Evolutionary conservation across 2,113 vertebrate species (phyloP), one percentile per base, ranked within the genome.

Genomic region (Panurus biarmicus): DNA sequence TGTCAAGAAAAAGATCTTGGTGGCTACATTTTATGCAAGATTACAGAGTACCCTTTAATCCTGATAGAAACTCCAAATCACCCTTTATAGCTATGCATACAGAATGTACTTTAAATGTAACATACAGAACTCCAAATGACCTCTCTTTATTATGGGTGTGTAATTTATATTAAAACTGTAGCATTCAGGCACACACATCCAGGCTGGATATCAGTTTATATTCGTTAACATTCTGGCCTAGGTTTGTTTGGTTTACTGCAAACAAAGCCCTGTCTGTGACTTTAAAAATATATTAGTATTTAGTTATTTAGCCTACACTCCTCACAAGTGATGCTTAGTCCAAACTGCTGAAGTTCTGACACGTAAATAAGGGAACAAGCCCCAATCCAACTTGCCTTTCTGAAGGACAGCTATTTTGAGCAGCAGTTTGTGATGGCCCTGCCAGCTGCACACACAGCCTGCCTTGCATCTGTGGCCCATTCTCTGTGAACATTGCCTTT

Each of bases 381-480:
- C 36, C 29, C 50, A 60, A 1, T 28, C 17, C 38, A 76, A 50
- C 60, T 26, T 91, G 95, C 94, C 94, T 95, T 97, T 95, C 67
- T 61, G 8, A 87, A 91, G 91, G 91, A 93, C 89, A 96, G 95
- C 48, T 91, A 85, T 94, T 94, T 87, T 94, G 85, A 61, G 71
- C 51, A 66, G 60, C 48, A 48, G 94, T 91, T 45, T 80, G 72
- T 16, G 69, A 73, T n/a, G 77, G 91, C 76, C 14, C 40, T 80
- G 94, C 95, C 96, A 96, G 94, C 75, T 83, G 95, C 58, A 71
- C 94, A 80, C 96, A 77, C 40, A 85, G 95, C 74, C 96, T 93
- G 90, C 58, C 20, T 91, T 75, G 47, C 95, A 93, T 96, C 86
- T 94, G 94, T 85, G 89, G 93, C 87, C 89, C 40, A 24, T 86